These are phyloP conservation scores for Gnathonemus echidnorhynchus DNA, from an alignment of 2,113 vertebrate species.

Conservation along the genomic window DNA sequence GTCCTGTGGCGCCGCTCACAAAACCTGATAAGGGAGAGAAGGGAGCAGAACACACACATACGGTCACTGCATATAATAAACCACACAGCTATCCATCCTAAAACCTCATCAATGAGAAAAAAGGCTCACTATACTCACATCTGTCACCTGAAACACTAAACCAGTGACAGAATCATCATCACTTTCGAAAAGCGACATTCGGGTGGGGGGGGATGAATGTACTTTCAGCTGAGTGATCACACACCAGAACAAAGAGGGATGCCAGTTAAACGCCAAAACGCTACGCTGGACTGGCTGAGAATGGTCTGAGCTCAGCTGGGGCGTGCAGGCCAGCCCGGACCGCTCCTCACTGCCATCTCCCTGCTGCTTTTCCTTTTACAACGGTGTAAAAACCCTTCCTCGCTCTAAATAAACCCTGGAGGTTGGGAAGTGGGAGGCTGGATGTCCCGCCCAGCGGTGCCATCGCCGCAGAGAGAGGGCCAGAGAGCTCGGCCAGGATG, in stretches of 20 bases:
- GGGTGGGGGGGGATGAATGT: background rate
- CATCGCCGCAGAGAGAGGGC: background rate
- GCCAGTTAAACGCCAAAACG: background rate
- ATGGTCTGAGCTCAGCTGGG: background rate
- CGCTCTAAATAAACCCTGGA: background rate
- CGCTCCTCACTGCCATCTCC: background rate
- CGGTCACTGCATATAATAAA: background rate
- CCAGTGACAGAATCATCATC: background rate
- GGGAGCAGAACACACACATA: background rate
- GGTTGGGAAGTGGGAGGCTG: background rate
- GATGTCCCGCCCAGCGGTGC: background rate
- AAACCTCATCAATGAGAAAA: constrained; percentile 3
- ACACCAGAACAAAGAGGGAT: background rate
- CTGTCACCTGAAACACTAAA: background rate
- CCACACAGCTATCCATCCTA: background rate
- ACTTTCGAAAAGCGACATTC: background rate
- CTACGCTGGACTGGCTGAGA: background rate
- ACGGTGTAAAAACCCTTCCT: background rate
- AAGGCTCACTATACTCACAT: background rate
- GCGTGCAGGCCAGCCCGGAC: background rate
- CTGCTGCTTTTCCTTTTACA: background rate
- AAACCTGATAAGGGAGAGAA: background rate
- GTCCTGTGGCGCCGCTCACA: background rate
- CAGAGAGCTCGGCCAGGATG: background rate
- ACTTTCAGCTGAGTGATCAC: background rate